Percentiles rank a stretch among this genome's conserved stretches.
Evolutionary conservation across 1,140 invertebrate species (phyloP).

Genomic region (Lucilia sericata): DNA sequence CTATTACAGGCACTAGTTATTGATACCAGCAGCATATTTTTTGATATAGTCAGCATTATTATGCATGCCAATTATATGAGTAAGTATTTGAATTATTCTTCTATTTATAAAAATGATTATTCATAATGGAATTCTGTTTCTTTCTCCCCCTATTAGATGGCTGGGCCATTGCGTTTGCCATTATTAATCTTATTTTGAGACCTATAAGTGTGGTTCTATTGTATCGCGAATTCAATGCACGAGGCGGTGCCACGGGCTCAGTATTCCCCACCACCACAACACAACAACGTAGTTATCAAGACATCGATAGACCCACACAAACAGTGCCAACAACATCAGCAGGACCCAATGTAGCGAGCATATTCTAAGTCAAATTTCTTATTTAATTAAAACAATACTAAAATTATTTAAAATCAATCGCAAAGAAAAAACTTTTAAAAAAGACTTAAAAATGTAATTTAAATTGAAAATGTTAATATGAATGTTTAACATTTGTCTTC

Average conservation of each 20-base stretch:
- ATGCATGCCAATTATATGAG: slow-evolving; percentile 60
- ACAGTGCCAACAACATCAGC: slow-evolving; percentile 62
- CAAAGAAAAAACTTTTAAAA: no score
- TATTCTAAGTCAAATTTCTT: slow-evolving; percentile 55
- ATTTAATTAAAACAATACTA: background rate
- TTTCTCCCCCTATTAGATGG: slow-evolving; percentile 53
- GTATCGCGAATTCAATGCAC: slow-evolving; percentile 63
- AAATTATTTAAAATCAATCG: background rate
- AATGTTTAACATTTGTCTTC: no score
- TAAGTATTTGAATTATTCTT: slow-evolving; percentile 55
- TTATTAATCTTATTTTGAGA: slow-evolving; percentile 62
- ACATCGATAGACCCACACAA: slow-evolving; percentile 65
- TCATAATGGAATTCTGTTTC: background rate
- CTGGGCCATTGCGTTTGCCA: slow-evolving; percentile 62
- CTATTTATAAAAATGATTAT: background rate
- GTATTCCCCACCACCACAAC: slow-evolving; percentile 60
- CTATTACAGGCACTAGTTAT: slow-evolving; percentile 65
- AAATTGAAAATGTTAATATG: no score
- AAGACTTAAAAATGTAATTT: no score
- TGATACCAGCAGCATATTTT: slow-evolving; percentile 63
- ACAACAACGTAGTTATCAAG: slow-evolving; percentile 65
- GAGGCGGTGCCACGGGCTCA: slow-evolving; percentile 61
- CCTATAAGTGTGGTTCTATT: slow-evolving; percentile 62
- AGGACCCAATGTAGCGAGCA: slow-evolving; percentile 64
- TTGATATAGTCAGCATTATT: slow-evolving; percentile 63